Conservation (phyloP, 2,113 vertebrate genomes). For the Equus przewalskii region DNA sequence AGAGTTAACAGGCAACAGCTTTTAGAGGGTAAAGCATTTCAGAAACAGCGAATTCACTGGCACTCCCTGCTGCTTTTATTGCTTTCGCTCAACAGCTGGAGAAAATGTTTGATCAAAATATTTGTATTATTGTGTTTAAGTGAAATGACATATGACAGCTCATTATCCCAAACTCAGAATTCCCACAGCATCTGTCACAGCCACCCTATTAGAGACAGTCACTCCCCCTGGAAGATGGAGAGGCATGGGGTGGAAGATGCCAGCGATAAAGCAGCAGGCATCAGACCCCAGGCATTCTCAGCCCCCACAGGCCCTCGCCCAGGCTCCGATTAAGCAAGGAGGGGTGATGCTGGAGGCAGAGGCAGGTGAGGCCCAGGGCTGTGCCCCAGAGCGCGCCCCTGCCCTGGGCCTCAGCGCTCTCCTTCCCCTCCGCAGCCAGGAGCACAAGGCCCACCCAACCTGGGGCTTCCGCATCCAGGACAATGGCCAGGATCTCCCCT, state of each 20-base stretch:
- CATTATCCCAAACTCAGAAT: slow-evolving; percentile 71
- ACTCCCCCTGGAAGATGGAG: slow-evolving; percentile 29
- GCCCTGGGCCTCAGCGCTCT: background rate
- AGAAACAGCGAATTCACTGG: slow-evolving; percentile 60
- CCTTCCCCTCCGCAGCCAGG: no score
- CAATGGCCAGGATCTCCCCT: background rate
- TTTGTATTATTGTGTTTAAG: slow-evolving; percentile 73
- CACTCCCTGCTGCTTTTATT: slow-evolving; percentile 65
- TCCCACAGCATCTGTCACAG: slow-evolving; percentile 73
- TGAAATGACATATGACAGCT: slow-evolving; percentile 75
- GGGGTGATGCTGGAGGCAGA: background rate
- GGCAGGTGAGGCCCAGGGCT: background rate
- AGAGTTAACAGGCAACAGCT: slow-evolving; percentile 72
- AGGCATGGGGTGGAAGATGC: background rate
- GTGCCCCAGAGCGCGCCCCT: background rate
- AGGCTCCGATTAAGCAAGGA: background rate
- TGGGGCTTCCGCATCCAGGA: fast-evolving
- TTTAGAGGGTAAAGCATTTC: slow-evolving; percentile 13
- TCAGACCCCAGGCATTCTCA: background rate
- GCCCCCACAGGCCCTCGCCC: background rate
- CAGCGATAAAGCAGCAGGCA: background rate
- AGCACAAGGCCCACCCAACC: fast-evolving
- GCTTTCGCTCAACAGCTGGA: slow-evolving; percentile 74
- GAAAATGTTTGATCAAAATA: slow-evolving; percentile 84
- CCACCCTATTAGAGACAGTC: background rate